Evolutionary conservation across 2,113 vertebrate genomes (phyloP), one percentile per base, ranked within the genome.

Genomic region (Galemys pyrenaicus): DNA sequence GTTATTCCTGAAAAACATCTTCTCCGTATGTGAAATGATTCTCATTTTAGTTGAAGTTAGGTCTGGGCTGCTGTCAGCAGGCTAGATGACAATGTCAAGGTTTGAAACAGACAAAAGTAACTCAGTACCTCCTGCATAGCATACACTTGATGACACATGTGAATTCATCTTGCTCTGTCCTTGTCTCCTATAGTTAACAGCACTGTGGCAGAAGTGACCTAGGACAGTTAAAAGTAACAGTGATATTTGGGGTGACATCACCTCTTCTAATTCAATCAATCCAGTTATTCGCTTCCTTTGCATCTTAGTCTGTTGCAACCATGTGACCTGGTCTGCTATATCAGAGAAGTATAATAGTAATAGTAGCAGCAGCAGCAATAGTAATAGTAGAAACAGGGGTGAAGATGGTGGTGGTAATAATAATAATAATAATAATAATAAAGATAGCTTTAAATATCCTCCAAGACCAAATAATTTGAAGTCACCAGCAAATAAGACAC

Each of bases 1-100:
- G 30, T 39, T 60, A 60, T 58, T 89, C 64, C 37, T 93, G 54
- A 35, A 95, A 92, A 91, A 32, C 13, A 9, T 73, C 46, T 73
- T 81, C 22, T 88, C 60, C 19, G 37, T 6, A 35, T 1, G 46
- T 19, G 3, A 78, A n/a, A 60, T 0, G 6, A 22, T 49, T 41
- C 41, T 78, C n/a, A n/a, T 80, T 60, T 82, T 54, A 60, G 37
- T 51, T 19, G 1, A 65, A 22, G 9, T 41, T 74, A 51, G 28
- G 15, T 41, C 37, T 88, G 26, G 54, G 28, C 17, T 9, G 4
- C 46, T 78, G 11, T 85, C 64, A 19, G 62, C 10, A 79, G 19
- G 20, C 15, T 39, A 67, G 13, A 60, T 26, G 37, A 4, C 67
- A 80, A 46, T 19, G 6, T 85, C 73, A 54, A 78, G 28, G 24